Percentiles rank a stretch among this genome's conserved stretches.
These are phyloP conservation scores for Elephas maximus DNA, from an alignment of 2,113 vertebrate genomes.

Conservation along the genomic window DNA sequence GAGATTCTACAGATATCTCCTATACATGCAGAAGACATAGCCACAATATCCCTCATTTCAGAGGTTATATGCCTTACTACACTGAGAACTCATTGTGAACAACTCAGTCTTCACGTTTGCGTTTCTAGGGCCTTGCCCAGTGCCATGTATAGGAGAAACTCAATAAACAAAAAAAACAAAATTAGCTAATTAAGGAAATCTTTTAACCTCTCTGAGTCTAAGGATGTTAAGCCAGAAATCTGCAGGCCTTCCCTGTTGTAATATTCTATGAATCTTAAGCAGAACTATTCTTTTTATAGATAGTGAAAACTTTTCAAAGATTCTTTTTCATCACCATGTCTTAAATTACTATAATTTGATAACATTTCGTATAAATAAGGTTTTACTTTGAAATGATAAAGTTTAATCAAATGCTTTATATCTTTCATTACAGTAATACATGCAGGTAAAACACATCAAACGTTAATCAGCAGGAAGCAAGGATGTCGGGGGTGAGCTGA, in stretches of 20 bases:
- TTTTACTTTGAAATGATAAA: slow-evolving; percentile 35
- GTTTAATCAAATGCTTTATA: background rate
- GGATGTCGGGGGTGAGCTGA: background rate
- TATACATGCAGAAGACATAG: background rate
- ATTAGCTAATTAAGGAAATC: slow-evolving; percentile 15
- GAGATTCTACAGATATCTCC: slow-evolving; percentile 54
- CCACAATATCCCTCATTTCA: background rate
- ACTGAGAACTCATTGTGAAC: background rate
- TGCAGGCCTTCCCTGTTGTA: background rate
- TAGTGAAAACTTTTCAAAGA: background rate
- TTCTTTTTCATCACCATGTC: background rate
- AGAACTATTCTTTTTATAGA: background rate
- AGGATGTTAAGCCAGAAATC: background rate
- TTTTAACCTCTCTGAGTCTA: background rate
- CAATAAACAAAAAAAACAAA: background rate
- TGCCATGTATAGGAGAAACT: background rate
- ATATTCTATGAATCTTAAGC: background rate
- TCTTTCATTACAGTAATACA: background rate
- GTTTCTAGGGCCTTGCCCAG: background rate
- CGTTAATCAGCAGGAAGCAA: background rate
- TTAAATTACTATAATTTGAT: slow-evolving; percentile 35
- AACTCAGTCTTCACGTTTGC: background rate
- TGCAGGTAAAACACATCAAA: background rate
- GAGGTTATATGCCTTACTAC: background rate
- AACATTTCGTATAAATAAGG: background rate